Base-by-base conservation (phyloP, 53 echinoderm and acorn worm species). In the Crossaster papposus region DNA sequence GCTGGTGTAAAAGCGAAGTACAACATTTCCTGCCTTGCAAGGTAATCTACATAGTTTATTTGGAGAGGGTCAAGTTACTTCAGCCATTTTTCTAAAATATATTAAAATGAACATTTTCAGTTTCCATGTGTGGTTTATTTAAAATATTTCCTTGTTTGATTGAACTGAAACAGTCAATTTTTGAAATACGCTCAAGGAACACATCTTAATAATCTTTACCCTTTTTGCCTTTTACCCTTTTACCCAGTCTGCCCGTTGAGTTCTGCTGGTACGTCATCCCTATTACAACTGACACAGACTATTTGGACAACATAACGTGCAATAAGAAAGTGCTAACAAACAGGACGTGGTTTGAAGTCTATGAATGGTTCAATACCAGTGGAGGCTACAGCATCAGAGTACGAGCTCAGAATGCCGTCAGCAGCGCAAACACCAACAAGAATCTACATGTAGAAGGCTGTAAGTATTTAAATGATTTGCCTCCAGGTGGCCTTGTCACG, bases 1-100 rank as follows among this genome's bases (percentile, higher is more conserved):
- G 81, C 82, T 9, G 95, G 95, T 63, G 64, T 82, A 3, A 70
- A 83, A 37, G 79, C 23, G 6, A 55, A 64, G 4, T 93, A 89
- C 37, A 91, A 91, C 54, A 81, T 95, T 15, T 64, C 93, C 17
- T 95, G 95, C 36, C 63, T 50, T 68, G 95, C 89, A 65, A 95
- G 95, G 95, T 95, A 70, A 82, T 78, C 58, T 30, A 44, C 20
- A 35, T 10, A 22, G 10, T n/a, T 14, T 68, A 68, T 68, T 26
- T n/a, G n/a, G n/a, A n/a, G n/a, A 68, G 68, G 7, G 53, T 52
- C 53, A 7, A 10, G 8, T 52, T 52, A 52, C 53, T 7, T 3
- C 58, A 58, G 17, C 14, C 7, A 58, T 58, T 7, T 52, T 10
- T 13, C 53, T 52, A 10, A 10, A 10, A 10, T 52, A 52, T 7